Base-by-base conservation (phyloP, 2,797 vertebrate genomes). In the Siniperca obscura region DNA sequence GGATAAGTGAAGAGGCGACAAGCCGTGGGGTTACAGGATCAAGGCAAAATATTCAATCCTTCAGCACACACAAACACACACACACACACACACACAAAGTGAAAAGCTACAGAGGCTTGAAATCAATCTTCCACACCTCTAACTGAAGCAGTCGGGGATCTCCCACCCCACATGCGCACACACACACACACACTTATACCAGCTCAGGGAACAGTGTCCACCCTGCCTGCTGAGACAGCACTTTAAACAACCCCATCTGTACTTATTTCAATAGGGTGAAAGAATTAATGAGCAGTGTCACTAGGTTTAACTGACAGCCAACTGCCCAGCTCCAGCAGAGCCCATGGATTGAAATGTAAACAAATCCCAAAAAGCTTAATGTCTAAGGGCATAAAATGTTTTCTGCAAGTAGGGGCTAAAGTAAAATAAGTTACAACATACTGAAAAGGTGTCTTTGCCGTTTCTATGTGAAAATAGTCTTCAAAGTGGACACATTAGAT, bases 101-200 rank as follows among this genome's bases (percentile, higher is more conserved):
- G 82, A 74, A 80, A 87, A 76, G 77, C 67, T 81, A 81, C 71
- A 34, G 64, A 62, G 55, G 83, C 81, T 78, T 80, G 77, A 88
- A 86, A 83, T 87, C 78, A 80, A 88, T 90, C 82, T 30, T 88
- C 56, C 67, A 84, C 88, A 89, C 67, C 74, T 87, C 86, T 65
- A 76, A 89, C 74, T 78, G 70, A 74, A 80, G 76, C 75, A 72
- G 72, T 42, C 5, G 60, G 76, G 75, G 48, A 76, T 90, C 78
- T 83, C 71, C 69, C 46, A 74, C 38, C 46, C 56, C 73, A 74
- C 66, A 74, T 3, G 5, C 69, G 42, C 22, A 27, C 27, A 27
- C 27, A 27, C 27, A 27, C 42, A 65, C 56, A 76, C 25, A 68
- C 64, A 70, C 56, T 46, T 14, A 44, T 11, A 76, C 25, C 22